These are phyloP conservation scores for Enteromius paludinosus DNA, from an alignment of 2,797 vertebrate species.

Conservation along the genomic window DNA sequence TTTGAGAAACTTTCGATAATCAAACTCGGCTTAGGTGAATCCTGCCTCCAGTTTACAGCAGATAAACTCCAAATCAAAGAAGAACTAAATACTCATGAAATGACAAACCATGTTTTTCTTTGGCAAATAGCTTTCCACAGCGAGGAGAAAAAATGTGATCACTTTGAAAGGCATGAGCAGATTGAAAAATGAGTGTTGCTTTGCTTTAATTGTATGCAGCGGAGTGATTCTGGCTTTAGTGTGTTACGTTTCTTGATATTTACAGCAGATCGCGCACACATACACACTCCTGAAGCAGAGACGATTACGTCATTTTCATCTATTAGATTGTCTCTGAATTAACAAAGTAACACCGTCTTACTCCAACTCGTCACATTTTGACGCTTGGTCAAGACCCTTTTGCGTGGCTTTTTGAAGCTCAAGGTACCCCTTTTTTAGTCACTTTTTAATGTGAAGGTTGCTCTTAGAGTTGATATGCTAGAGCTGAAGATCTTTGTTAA, in stretches of 20 bases:
- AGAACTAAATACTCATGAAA: slow-evolving; percentile 68
- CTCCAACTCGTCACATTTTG: no score
- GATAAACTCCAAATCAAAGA: slow-evolving; percentile 19
- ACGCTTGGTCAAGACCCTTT: no score
- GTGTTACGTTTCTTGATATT: slow-evolving; percentile 69
- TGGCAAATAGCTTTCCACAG: slow-evolving; percentile 44
- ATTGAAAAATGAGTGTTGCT: slow-evolving; percentile 73
- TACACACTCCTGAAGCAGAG: slow-evolving; percentile 60
- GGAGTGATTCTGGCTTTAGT: slow-evolving; percentile 65
- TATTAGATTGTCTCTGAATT: slow-evolving; percentile 50
- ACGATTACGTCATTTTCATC: slow-evolving; percentile 38
- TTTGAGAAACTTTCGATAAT: neutral
- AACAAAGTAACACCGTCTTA: neutral
- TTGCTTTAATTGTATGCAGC: slow-evolving; percentile 73
- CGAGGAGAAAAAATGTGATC: slow-evolving; percentile 60
- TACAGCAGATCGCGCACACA: slow-evolving; percentile 51
- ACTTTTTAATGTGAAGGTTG: no score
- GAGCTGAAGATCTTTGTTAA: no score
- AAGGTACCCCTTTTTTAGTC: no score
- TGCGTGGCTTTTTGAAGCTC: no score
- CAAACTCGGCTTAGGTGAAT: neutral
- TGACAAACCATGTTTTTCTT: slow-evolving; percentile 58
- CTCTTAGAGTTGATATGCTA: no score
- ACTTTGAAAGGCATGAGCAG: slow-evolving; percentile 73
- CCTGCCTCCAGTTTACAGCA: neutral